Conservation (phyloP, 1,140 invertebrate species). For the Eupeodes corollae region DNA sequence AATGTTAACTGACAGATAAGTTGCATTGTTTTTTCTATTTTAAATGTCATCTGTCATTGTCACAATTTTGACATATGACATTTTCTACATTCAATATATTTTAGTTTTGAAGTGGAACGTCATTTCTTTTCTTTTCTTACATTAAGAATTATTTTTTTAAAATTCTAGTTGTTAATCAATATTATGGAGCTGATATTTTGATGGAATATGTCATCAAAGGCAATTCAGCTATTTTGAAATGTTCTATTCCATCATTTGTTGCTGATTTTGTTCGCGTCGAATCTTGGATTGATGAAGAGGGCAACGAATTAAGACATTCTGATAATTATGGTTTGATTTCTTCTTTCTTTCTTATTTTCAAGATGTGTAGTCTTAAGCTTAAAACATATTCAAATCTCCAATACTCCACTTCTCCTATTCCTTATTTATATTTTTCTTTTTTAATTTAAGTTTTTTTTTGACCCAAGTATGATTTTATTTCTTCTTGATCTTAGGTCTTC, state of each 20-base stretch:
- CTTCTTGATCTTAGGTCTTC: too few relatives aligned
- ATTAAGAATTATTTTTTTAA: conserved; percentile 1
- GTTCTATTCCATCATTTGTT: conserved; percentile 56
- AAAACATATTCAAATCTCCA: too few relatives aligned
- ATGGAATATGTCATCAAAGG: conserved; percentile 56
- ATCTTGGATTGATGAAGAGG: conserved; percentile 48
- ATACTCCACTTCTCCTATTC: too few relatives aligned
- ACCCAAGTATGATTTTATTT: too few relatives aligned
- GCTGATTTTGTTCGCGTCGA: conserved; percentile 58
- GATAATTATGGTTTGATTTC: conserved; percentile 42
- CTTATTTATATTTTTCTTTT: too few relatives aligned
- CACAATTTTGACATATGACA: too few relatives aligned
- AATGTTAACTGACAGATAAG: too few relatives aligned
- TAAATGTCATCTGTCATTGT: not conserved
- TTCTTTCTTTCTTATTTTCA: too few relatives aligned
- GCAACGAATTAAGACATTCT: conserved; percentile 38
- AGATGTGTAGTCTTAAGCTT: too few relatives aligned
- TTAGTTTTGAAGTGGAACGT: conserved; percentile 2
- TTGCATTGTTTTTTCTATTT: not conserved
- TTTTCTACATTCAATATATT: not conserved
- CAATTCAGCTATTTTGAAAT: conserved; percentile 55
- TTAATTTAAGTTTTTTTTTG: too few relatives aligned
- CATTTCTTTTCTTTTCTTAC: not conserved
- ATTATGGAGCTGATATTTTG: conserved; percentile 67
- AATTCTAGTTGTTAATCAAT: conserved; percentile 61